phyloP scores from a whole-genome alignment of 2,888 invertebrate genomes.

The Drosophila colorata region DNA sequence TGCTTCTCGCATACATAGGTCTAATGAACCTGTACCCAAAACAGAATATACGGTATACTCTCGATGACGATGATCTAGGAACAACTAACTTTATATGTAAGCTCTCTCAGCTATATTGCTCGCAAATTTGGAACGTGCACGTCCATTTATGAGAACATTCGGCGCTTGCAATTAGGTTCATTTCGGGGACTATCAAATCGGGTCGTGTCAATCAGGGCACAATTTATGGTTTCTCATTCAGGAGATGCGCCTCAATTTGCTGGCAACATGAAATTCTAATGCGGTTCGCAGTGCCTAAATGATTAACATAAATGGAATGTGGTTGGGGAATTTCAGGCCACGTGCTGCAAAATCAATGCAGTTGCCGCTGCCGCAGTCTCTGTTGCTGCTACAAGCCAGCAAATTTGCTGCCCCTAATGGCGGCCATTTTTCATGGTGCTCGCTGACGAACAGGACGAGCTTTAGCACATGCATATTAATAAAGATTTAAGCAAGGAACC shows the following conservation, averaged over 20 bases:
- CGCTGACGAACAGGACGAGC: conserved; percentile 34
- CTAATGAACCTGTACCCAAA: too few relatives aligned
- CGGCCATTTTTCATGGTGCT: conserved; percentile 59
- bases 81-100: background rate
- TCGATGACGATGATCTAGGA: too few relatives aligned
- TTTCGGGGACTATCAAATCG: conserved; percentile 22
- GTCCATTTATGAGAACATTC: conserved; percentile 12
- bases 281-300: conserved; percentile 47
- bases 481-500: conserved; percentile 64
- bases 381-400: conserved; percentile 36
- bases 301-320: conserved; percentile 74
- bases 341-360: conserved; percentile 72
- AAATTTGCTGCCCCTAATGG: conserved; percentile 69
- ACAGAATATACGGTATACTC: too few relatives aligned
- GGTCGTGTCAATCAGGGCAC: conserved; percentile 47
- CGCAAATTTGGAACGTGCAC: background rate
- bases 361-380: conserved; percentile 36
- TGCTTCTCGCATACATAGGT: too few relatives aligned
- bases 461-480: conserved; percentile 70
- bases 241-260: conserved; percentile 36
- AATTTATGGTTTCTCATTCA: conserved; percentile 51
- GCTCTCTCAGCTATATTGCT: background rate
- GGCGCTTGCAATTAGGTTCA: conserved; percentile 38
- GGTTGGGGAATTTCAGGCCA: conserved; percentile 35
- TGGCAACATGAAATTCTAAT: conserved; percentile 47